Percentiles rank a stretch among this genome's conserved stretches.
These are phyloP conservation scores for Synanthedon formicaeformis DNA, from an alignment of 2,888 invertebrate genomes.

Conservation along the genomic window DNA sequence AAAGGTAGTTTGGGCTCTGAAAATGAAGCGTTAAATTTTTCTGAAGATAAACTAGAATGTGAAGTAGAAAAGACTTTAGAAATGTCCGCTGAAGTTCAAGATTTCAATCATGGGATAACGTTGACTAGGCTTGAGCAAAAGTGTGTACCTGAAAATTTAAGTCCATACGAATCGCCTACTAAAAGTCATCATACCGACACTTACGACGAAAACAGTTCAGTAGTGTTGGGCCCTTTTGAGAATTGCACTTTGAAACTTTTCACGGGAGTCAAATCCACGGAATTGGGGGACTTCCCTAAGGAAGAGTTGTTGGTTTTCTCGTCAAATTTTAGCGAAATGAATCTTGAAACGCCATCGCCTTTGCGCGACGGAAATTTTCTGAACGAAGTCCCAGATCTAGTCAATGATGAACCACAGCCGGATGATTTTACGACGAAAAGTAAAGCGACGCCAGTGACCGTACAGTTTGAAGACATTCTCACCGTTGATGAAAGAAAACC, in stretches of 20 bases:
- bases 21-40: slow-evolving; percentile 5
- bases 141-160: slow-evolving; percentile 37
- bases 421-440: slow-evolving; percentile 37
- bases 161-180: slow-evolving; percentile 58
- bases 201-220: slow-evolving; percentile 63
- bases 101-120: slow-evolving; percentile 24
- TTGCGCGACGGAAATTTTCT: slow-evolving; percentile 55
- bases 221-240: slow-evolving; percentile 71
- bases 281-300: slow-evolving; percentile 48
- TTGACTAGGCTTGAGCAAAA: slow-evolving; percentile 40
- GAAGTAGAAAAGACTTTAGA: slow-evolving; percentile 33
- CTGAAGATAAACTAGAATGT: slow-evolving; percentile 7
- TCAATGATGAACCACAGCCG: slow-evolving; percentile 39
- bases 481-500: slow-evolving; percentile 19
- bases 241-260: slow-evolving; percentile 65
- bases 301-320: slow-evolving; percentile 67
- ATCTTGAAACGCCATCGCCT: slow-evolving; percentile 60
- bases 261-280: slow-evolving; percentile 57
- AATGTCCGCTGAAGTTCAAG: slow-evolving; percentile 21
- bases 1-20: slow-evolving; percentile 19
- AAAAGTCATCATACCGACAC: slow-evolving; percentile 60
- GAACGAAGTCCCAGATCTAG: slow-evolving; percentile 59
- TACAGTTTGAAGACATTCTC: slow-evolving; percentile 40
- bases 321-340: slow-evolving; percentile 65
- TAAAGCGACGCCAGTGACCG: slow-evolving; percentile 22